A percentile compares a stretch with the other conserved stretches of the same genome.
phyloP scores from a whole-genome alignment of 2,888 invertebrate species.

The Formica aserva region DNA sequence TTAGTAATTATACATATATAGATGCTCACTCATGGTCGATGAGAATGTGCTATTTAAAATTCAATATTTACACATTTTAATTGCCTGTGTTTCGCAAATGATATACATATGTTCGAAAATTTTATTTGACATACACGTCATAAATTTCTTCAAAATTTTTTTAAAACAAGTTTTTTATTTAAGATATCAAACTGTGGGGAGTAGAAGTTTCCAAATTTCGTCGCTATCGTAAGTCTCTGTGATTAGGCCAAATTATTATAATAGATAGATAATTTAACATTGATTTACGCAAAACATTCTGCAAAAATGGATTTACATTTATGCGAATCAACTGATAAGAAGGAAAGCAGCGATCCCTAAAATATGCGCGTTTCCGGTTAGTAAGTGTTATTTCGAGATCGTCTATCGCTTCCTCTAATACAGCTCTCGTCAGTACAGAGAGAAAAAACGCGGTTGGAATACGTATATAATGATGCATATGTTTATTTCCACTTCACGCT shows the following conservation, averaged over 20 bases:
- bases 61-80: neutral
- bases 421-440: neutral
- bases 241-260: neutral
- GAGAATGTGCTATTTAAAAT: constrained; percentile 18
- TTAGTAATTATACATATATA: neutral
- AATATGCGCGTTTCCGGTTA: neutral
- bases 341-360: neutral
- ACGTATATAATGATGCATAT: neutral
- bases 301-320: neutral
- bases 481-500: neutral
- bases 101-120: neutral
- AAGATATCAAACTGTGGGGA: neutral
- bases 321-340: neutral
- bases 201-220: neutral
- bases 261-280: neutral
- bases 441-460: neutral
- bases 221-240: neutral
- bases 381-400: neutral
- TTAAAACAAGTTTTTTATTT: neutral
- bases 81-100: constrained; percentile 15
- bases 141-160: neutral
- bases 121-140: neutral
- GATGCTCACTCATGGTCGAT: neutral
- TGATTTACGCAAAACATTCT: neutral
- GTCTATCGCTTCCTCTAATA: neutral